These are phyloP conservation scores for Steatocranus sp. DNA, from an alignment of 2,797 vertebrate genomes.

Conservation along the genomic window DNA sequence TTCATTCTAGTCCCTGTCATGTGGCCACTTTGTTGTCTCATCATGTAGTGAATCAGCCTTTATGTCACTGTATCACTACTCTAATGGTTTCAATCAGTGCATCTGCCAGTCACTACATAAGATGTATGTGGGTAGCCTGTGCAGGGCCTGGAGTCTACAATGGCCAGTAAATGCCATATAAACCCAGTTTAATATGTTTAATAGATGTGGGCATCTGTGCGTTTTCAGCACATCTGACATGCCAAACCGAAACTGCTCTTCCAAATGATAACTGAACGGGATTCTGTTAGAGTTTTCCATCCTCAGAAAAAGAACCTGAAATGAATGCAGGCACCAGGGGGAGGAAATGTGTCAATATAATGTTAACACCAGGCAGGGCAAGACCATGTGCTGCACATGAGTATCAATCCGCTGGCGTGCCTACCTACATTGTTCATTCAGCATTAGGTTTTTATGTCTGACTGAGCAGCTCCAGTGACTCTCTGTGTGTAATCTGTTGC, in stretches of 20 bases:
- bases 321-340: background rate
- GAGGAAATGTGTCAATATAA: background rate
- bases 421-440: background rate
- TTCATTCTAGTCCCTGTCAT: background rate
- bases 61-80: background rate
- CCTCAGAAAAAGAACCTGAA: background rate
- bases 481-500: conserved; percentile 9
- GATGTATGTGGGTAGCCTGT: background rate
- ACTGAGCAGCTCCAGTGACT: background rate
- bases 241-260: background rate
- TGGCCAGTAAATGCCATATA: background rate
- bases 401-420: background rate
- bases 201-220: conserved; percentile 33
- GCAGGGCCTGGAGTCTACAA: background rate
- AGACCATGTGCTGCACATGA: background rate
- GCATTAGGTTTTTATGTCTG: background rate
- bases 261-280: background rate
- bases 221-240: background rate
- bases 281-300: background rate
- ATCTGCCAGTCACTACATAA: conserved; percentile 29
- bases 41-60: background rate
- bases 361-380: background rate
- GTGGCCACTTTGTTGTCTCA: background rate
- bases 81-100: conserved; percentile 14
- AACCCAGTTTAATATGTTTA: conserved; percentile 28